These are phyloP conservation scores for Eidolon helvum DNA, from an alignment of 2,113 vertebrate species.

Conservation along the genomic window DNA sequence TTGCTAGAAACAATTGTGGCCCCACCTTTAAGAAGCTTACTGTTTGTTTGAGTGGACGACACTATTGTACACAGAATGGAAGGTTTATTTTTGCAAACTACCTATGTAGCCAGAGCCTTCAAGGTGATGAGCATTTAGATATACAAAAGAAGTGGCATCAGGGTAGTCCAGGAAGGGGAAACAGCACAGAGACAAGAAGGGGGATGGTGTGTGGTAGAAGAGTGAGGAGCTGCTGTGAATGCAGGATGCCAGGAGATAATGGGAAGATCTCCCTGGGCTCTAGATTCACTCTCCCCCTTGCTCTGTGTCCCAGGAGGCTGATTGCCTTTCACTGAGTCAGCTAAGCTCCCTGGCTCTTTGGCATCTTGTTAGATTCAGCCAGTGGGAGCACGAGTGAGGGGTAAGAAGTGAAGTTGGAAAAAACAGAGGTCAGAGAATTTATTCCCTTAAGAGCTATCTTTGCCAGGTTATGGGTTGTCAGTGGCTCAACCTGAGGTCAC, in stretches of 20 bases:
- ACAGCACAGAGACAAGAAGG: not conserved
- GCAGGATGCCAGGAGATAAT: not conserved
- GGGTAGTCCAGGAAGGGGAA: not conserved
- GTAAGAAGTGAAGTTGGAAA: not conserved
- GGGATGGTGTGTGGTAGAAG: rapidly evolving
- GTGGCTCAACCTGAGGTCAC: not conserved
- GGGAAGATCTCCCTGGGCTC: not conserved
- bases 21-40: not conserved
- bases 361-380: not conserved
- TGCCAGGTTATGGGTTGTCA: not conserved
- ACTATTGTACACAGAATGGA: not conserved
- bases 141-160: not conserved
- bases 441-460: not conserved
- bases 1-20: not conserved
- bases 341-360: not conserved
- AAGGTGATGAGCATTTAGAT: not conserved
- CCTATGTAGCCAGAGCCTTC: not conserved
- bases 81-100: not conserved
- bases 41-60: not conserved
- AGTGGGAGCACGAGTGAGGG: not conserved
- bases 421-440: not conserved
- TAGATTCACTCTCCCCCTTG: not conserved
- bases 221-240: not conserved
- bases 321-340: not conserved
- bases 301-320: not conserved